These are phyloP conservation scores for Deladenus siricidicola DNA, from an alignment of 2,888 invertebrate species.

Conservation along the genomic window DNA sequence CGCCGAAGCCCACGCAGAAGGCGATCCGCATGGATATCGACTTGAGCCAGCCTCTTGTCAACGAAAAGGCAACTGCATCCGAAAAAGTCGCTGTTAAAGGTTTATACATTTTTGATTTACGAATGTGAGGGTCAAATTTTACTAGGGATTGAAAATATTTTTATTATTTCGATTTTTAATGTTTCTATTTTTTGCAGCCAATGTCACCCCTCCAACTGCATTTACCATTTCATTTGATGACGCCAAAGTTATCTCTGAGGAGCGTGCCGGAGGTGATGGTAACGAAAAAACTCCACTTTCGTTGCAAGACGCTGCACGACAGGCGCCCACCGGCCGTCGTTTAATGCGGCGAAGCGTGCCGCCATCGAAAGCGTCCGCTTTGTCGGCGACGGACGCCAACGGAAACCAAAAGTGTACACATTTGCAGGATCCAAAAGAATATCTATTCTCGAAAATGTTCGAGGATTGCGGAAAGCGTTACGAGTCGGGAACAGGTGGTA, in stretches of 20 bases:
- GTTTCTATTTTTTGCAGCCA: too few species aligned
- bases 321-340: constrained; percentile 26
- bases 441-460: constrained; percentile 33
- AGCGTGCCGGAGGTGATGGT: background rate
- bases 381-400: constrained; percentile 5
- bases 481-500: background rate
- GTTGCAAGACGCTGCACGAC: constrained; percentile 31
- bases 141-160: too few species aligned
- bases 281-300: constrained; percentile 8
- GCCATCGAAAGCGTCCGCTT: constrained; percentile 8
- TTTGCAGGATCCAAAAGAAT: constrained; percentile 37
- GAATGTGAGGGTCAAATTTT: too few species aligned
- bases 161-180: too few species aligned
- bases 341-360: constrained; percentile 21
- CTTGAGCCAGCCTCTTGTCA: constrained; percentile 21
- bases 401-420: too few species aligned
- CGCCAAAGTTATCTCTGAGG: background rate
- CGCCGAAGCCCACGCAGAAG: constrained; percentile 15
- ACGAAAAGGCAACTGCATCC: constrained; percentile 1
- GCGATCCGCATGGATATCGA: constrained; percentile 38
- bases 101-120: too few species aligned
- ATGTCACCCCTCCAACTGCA: constrained; percentile 30
- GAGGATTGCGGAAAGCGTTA: constrained; percentile 15
- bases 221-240: constrained; percentile 35
- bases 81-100: constrained; percentile 17